Conservation (phyloP, 1,140 invertebrate species). For the Dufourea novaeangliae region DNA sequence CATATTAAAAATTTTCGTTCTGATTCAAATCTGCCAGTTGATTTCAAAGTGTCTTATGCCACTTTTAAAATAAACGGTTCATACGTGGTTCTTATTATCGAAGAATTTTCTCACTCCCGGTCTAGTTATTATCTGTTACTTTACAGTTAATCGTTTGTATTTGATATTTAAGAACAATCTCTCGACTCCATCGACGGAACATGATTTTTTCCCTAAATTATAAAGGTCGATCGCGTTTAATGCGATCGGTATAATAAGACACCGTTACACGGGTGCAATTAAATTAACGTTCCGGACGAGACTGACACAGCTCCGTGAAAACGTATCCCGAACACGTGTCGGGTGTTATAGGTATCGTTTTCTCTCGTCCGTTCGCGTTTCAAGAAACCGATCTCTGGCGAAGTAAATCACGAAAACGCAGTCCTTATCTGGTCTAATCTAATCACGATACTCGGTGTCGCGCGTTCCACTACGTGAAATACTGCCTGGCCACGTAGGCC, state of each 20-base stretch:
- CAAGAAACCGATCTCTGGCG: background rate
- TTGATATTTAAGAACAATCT: too few species aligned
- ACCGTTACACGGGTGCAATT: background rate
- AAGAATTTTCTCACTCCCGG: too few species aligned
- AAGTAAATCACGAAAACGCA: slow-evolving; percentile 15
- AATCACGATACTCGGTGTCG: slow-evolving; percentile 5
- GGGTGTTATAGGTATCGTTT: slow-evolving; percentile 12
- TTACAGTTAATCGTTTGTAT: too few species aligned
- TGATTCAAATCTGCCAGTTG: too few species aligned
- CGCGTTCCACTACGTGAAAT: background rate
- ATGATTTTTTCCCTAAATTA: background rate
- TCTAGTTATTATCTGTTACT: too few species aligned
- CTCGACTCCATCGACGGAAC: background rate
- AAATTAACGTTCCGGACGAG: background rate
- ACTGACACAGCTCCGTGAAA: too few species aligned
- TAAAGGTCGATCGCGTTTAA: background rate
- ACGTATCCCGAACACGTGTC: background rate
- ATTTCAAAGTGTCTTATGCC: too few species aligned
- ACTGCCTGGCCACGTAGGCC: too few species aligned
- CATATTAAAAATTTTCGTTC: too few species aligned
- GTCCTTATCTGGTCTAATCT: slow-evolving; percentile 7
- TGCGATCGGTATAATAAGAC: background rate
- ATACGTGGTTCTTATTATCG: too few species aligned
- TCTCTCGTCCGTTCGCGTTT: background rate
- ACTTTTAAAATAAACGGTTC: too few species aligned